Percentiles rank a stretch among this genome's conserved stretches.
Conservation (phyloP, 30 jellyfish, hydroid and myxozoan genomes). For the Sanderia malayensis region DNA sequence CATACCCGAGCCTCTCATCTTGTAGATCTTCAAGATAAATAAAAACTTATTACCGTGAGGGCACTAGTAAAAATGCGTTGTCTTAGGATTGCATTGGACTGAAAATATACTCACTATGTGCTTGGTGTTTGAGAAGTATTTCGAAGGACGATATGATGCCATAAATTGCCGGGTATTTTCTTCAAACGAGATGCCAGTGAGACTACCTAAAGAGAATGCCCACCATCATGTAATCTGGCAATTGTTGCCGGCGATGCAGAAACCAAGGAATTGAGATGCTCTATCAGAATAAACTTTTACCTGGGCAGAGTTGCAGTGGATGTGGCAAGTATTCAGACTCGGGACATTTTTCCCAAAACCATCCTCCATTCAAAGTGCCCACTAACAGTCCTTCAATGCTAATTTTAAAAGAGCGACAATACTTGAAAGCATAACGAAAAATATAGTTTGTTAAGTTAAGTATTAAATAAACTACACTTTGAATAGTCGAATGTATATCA, state of each 20-base stretch:
- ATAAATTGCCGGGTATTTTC: conserved; percentile 56
- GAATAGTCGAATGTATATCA: too few species aligned
- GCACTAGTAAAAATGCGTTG: not conserved
- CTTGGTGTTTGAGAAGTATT: conserved; percentile 39
- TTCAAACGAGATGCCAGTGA: conserved; percentile 61
- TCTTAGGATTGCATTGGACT: not conserved
- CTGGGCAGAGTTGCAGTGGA: conserved; percentile 73
- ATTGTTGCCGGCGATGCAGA: too few species aligned
- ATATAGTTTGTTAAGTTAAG: too few species aligned
- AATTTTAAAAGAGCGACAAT: too few species aligned
- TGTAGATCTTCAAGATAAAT: conserved; percentile 16
- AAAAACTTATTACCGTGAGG: not conserved
- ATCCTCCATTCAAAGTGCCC: conserved; percentile 92
- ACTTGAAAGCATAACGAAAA: too few species aligned
- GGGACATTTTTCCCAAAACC: conserved; percentile 62
- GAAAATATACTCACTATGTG: conserved; percentile 54
- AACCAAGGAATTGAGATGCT: too few species aligned
- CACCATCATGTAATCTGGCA: too few species aligned
- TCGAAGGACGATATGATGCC: conserved; percentile 87
- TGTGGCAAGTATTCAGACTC: conserved; percentile 64
- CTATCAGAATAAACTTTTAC: conserved; percentile 30
- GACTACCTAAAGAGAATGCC: conserved; percentile 28
- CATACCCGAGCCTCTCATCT: conserved; percentile 53
- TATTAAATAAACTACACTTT: too few species aligned
- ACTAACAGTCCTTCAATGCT: conserved; percentile 89